These are phyloP conservation scores for Setophaga kirtlandii DNA, from an alignment of 2,113 vertebrate species.

Conservation along the genomic window DNA sequence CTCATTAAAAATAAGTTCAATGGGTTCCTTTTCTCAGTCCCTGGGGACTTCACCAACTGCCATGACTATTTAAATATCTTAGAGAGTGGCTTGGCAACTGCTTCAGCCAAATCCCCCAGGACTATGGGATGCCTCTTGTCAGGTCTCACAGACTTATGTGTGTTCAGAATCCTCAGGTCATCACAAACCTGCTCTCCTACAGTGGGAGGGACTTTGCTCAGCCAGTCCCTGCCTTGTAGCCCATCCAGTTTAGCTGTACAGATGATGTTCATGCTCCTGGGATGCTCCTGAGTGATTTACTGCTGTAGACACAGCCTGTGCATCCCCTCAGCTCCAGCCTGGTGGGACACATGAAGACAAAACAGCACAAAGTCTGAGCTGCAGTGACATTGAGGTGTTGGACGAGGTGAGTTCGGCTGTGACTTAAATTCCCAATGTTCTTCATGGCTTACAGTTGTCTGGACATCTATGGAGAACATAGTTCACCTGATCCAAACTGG, in stretches of 20 bases:
- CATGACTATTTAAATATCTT: background rate
- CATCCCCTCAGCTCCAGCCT: background rate
- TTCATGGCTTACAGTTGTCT: background rate
- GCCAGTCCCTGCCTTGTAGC: background rate
- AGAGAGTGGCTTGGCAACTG: background rate
- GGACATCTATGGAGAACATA: background rate
- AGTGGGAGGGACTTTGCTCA: background rate
- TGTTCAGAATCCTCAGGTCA: background rate
- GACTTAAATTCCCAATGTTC: background rate
- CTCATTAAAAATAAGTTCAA: background rate
- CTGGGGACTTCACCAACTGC: background rate
- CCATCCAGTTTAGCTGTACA: background rate
- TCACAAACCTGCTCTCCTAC: background rate
- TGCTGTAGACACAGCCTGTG: background rate
- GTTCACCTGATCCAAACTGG: background rate
- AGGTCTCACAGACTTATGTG: fast-evolving
- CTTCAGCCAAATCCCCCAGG: background rate
- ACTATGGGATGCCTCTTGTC: background rate
- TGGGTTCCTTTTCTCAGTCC: background rate
- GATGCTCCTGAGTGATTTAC: background rate
- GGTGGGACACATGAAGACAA: background rate
- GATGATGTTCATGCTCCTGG: background rate
- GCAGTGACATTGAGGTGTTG: background rate
- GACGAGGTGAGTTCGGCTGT: background rate
- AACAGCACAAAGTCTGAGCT: background rate